Percentiles rank a stretch among this genome's conserved stretches.
phyloP scores from a whole-genome alignment of 2,113 vertebrate species.

The Pollimyrus isidori region DNA sequence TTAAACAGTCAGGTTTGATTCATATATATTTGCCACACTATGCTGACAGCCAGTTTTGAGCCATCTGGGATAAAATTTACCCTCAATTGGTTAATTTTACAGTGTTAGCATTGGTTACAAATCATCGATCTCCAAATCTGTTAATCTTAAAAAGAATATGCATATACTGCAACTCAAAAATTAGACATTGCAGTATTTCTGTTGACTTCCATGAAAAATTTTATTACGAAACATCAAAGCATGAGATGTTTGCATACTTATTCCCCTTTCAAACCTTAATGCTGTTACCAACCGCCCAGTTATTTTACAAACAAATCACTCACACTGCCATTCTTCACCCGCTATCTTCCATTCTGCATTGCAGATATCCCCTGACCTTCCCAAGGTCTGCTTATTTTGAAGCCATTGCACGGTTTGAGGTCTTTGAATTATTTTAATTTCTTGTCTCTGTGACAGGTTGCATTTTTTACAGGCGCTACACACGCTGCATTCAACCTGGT shows the following conservation, averaged over 20 bases:
- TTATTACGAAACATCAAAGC: neutral
- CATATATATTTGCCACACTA: neutral
- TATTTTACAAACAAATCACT: neutral
- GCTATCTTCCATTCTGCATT: neutral
- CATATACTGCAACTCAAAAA: neutral
- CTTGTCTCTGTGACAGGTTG: neutral
- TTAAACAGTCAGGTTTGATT: neutral
- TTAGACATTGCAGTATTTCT: neutral
- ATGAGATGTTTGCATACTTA: neutral
- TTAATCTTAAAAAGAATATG: neutral
- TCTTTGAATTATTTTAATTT: neutral
- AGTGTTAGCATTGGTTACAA: neutral
- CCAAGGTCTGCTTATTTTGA: neutral
- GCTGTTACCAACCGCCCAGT: neutral
- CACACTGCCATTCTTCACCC: neutral
- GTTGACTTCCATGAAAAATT: neutral
- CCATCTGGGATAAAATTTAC: neutral
- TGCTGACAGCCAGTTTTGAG: neutral
- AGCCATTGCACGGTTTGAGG: neutral
- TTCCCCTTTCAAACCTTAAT: neutral
- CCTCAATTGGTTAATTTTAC: neutral
- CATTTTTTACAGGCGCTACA: neutral
- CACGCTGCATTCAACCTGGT: neutral
- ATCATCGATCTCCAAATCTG: neutral
- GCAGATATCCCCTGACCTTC: neutral